phyloP scores from a whole-genome alignment of 2,113 vertebrate genomes.

The Dermatemys mawii region DNA sequence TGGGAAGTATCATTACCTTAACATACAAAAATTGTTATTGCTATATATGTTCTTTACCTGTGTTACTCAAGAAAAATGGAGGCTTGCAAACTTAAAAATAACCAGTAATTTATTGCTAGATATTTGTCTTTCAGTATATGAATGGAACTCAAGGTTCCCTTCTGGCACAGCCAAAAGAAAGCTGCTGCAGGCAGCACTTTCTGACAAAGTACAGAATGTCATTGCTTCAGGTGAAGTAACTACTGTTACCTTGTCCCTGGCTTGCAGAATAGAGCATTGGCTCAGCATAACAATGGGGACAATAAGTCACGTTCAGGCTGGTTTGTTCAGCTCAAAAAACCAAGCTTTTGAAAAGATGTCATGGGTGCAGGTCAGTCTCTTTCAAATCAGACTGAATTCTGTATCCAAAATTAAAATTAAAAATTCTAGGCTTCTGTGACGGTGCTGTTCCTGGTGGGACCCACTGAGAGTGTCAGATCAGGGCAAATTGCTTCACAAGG shows the following conservation, averaged over 20 bases:
- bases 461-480: too few species aligned
- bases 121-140: not conserved
- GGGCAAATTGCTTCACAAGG: too few species aligned
- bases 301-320: not conserved
- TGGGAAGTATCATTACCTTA: not conserved
- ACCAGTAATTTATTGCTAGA: fast-evolving
- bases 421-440: not conserved
- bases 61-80: not conserved
- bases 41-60: not conserved
- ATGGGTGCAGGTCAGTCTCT: not conserved
- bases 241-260: conserved; percentile 21
- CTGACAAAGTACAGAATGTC: conserved; percentile 1
- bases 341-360: not conserved
- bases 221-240: conserved; percentile 38
- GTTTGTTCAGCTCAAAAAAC: not conserved
- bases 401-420: not conserved
- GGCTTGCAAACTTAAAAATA: not conserved
- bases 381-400: not conserved
- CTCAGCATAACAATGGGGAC: not conserved
- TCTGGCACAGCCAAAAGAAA: not conserved
- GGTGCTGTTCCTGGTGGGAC: too few species aligned
- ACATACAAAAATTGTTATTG: not conserved
- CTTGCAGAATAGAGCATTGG: conserved; percentile 42
- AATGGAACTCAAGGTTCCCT: conserved; percentile 13
- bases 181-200: not conserved